phyloP scores from a whole-genome alignment of 2,888 invertebrate genomes.

The Diarsia dahlii region DNA sequence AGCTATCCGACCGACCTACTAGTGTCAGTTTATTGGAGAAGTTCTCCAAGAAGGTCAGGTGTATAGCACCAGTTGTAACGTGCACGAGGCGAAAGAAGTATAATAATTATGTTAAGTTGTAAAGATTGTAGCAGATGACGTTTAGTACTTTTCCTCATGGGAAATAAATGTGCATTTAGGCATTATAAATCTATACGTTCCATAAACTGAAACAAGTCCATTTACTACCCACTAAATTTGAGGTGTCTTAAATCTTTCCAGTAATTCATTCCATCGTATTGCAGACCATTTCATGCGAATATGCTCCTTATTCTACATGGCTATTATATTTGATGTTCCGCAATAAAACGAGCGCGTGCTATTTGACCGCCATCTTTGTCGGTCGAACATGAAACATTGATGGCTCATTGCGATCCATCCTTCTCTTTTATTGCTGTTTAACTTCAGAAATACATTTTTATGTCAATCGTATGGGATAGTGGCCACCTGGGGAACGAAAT shows the following conservation, averaged over 20 bases:
- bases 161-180: not conserved
- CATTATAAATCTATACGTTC: not conserved
- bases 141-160: not conserved
- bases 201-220: not conserved
- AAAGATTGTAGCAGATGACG: not conserved
- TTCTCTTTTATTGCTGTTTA: constrained; percentile 44
- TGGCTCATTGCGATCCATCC: constrained; percentile 50
- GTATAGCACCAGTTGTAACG: not conserved
- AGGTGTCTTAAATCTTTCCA: not conserved
- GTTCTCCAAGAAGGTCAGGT: not conserved
- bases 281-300: constrained; percentile 8
- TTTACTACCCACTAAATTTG: not conserved
- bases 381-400: constrained; percentile 52
- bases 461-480: constrained; percentile 22
- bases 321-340: constrained; percentile 44
- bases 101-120: not conserved
- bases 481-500: constrained; percentile 34
- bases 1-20: too few species aligned
- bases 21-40: not conserved
- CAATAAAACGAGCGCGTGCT: constrained; percentile 48
- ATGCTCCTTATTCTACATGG: constrained; percentile 3
- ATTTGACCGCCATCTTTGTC: constrained; percentile 47
- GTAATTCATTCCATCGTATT: constrained; percentile 23
- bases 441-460: constrained; percentile 46
- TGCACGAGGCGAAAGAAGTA: not conserved